A percentile compares a stretch with the other conserved stretches of the same genome.
Conservation (phyloP, 2,113 vertebrate species). For the Pongo pygmaeus region DNA sequence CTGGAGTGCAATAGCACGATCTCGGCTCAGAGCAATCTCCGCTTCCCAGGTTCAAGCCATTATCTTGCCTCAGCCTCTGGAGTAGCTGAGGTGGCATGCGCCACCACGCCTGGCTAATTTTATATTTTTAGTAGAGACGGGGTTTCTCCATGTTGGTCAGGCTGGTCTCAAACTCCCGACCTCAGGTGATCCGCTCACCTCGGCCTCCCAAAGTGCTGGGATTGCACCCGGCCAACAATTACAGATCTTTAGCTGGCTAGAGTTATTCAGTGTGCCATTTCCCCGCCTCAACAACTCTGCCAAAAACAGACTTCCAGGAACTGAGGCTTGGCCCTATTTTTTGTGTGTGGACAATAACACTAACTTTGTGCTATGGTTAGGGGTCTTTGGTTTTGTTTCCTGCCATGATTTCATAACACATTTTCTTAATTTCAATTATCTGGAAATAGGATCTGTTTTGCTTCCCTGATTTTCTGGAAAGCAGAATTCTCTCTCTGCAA, state of each 20-base stretch:
- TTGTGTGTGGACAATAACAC: not conserved
- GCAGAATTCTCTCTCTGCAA: not conserved
- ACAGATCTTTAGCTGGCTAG: not conserved
- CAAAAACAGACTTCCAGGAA: not conserved
- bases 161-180: no score
- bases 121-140: no score
- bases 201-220: no score
- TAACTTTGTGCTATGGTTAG: not conserved
- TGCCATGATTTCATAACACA: not conserved
- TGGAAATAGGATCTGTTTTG: not conserved
- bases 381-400: not conserved
- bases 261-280: not conserved
- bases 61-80: no score
- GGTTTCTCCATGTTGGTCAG: no score
- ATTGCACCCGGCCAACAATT: not conserved
- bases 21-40: no score
- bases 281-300: not conserved
- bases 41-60: no score
- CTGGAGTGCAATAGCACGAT: no score
- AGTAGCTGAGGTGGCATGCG: no score
- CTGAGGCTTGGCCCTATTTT: not conserved
- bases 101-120: no score
- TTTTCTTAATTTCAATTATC: constrained; percentile 30
- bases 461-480: not conserved
- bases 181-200: no score